These are phyloP conservation scores for Rhagonycha fulva DNA, from an alignment of 2,888 invertebrate species.

Conservation along the genomic window DNA sequence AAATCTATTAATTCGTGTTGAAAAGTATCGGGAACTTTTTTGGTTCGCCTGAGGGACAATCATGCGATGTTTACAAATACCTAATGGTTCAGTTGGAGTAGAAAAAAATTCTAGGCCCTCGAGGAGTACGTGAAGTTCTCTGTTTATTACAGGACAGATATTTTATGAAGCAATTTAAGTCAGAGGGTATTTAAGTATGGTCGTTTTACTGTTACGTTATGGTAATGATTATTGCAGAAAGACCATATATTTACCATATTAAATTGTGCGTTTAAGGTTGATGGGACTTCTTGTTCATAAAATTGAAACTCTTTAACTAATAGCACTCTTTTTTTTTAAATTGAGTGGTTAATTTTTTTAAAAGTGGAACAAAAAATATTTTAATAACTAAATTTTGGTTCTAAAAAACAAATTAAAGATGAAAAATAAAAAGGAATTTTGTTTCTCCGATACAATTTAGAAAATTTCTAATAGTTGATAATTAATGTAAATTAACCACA, in stretches of 20 bases:
- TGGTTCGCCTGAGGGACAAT: background rate
- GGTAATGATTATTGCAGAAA: constrained; percentile 23
- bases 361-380: background rate
- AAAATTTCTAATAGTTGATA: no score
- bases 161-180: constrained; percentile 24
- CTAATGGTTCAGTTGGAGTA: background rate
- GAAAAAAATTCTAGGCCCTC: background rate
- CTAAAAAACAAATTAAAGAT: no score
- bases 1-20: background rate
- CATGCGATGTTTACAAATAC: background rate
- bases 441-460: no score
- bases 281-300: background rate
- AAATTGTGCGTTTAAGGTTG: constrained; percentile 7
- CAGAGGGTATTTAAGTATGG: constrained; percentile 19
- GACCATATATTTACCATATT: constrained; percentile 19
- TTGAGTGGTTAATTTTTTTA: background rate
- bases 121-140: constrained; percentile 14
- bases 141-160: constrained; percentile 8
- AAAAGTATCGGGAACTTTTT: background rate
- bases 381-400: background rate
- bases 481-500: no score
- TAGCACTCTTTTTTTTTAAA: background rate
- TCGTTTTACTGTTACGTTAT: constrained; percentile 19
- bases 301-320: background rate
- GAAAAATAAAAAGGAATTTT: no score